Evolutionary conservation across 1,140 invertebrate genomes (phyloP), one percentile per base, ranked within the genome.

Genomic region (Branchinecta lindahli): DNA sequence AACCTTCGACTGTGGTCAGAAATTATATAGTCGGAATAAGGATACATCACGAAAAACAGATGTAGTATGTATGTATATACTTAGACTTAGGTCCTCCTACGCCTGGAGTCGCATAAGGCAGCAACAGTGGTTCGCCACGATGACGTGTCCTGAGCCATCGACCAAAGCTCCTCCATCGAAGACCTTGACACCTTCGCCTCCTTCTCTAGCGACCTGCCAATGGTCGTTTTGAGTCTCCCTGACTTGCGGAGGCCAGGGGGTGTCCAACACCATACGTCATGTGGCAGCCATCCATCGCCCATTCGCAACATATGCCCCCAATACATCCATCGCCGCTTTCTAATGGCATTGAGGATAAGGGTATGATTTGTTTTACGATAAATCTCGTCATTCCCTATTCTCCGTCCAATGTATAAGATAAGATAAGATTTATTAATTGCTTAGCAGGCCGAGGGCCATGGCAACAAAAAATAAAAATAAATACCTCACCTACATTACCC

Each of bases 251-350:
- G 47, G 47, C 47, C n/a, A 52, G 47, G 47, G 47, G 47, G 47
- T 52, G n/a, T 52, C 47, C 47, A 52, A 52, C 47, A 52, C 47
- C 47, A 52, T 52, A 52, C n/a, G 47, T 52, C 47, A n/a, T 52
- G 47, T 9, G 47, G 47, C n/a, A 52, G 47, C 47, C 47, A 9
- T 52, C 47, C 47, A 52, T 52, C 47, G n/a, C 47, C 47, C 47
- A 52, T 52, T 52, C 47, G 47, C 47, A 52, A 9, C 47, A 52
- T 52, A n/a, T 52, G 47, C 47, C 47, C 47, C 47, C 47, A 52
- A 52, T 52, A 52, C 47, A 52, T 52, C 47, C 47, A 52, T 52
- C 47, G 47, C n/a, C 47, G 47, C 47, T 52, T 52, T 52, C 47
- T 52, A 52, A 52, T n/a, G 47, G 47, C 47, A 52, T n/a, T n/a